Conservation (phyloP, 1,140 invertebrate genomes). For the Drosophila sechellia region DNA sequence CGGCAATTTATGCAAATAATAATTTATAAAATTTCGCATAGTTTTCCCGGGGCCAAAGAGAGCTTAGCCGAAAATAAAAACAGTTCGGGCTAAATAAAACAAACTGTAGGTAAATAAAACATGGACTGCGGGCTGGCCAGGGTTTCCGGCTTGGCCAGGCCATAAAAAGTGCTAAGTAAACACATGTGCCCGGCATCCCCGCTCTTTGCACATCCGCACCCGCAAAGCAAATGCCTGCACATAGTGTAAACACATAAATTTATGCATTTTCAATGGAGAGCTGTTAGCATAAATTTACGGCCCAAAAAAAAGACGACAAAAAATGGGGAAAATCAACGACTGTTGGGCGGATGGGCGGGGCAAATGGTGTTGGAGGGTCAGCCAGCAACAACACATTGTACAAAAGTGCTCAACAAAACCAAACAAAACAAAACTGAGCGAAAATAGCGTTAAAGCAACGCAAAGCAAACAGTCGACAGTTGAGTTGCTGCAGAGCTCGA, state of each 20-base stretch:
- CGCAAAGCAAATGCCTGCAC: conserved; percentile 73
- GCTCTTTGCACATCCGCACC: conserved; percentile 25
- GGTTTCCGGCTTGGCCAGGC: conserved; percentile 25
- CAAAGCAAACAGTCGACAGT: conserved; percentile 78
- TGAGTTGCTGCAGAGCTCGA: conserved; percentile 48
- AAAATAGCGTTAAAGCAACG: conserved; percentile 80
- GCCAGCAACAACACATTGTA: conserved; percentile 51
- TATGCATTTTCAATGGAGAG: conserved; percentile 83
- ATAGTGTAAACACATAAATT: conserved; percentile 83
- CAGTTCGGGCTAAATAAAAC: conserved; percentile 46
- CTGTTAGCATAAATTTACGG: conserved; percentile 83
- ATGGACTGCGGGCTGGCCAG: conserved; percentile 38
- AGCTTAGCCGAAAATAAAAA: conserved; percentile 44
- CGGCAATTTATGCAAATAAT: conserved; percentile 66
- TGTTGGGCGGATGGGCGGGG: not conserved
- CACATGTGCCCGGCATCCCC: conserved; percentile 65
- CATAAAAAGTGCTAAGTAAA: conserved; percentile 83
- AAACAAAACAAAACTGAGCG: conserved; percentile 56
- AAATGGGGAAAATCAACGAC: conserved; percentile 41
- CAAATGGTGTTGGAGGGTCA: conserved; percentile 24
- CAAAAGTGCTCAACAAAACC: conserved; percentile 62
- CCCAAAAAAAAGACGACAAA: conserved; percentile 43
- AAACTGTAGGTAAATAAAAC: conserved; percentile 75
- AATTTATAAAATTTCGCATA: conserved; percentile 80
- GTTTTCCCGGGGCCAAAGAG: conserved; percentile 25